Evolutionary conservation across 2,797 vertebrate species (phyloP), one percentile per base, ranked within the genome.

Genomic region (Poecilia velifera): DNA sequence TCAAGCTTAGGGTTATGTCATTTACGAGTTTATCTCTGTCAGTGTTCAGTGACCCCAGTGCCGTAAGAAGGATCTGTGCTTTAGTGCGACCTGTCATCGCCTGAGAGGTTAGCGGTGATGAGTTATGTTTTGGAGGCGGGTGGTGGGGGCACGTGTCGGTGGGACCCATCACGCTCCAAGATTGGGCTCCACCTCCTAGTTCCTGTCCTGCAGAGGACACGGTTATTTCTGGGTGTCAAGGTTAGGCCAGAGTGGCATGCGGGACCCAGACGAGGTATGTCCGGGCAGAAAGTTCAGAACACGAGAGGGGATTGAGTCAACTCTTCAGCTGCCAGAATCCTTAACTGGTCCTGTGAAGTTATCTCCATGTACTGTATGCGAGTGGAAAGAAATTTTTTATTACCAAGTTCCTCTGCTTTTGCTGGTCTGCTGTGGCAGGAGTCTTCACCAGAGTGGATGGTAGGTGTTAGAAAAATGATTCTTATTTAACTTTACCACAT

Each of bases 61-160:
- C 64, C 25, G 8, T 66, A 5, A 53, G 49, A 16, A 68, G 72
- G 31, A 74, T 81, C 91, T 88, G 87, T 78, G 71, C 77, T 89
- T 92, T 88, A 89, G 82, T 91, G 87, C 25, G 14, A 74, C 79
- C 87, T 95, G 94, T 96, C 93, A 91, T 80, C 94, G 51, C 94
- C 78, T 86, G 74, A 41, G 73, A 77, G 73, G 47, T 79, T 78
- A 41, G 73, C 78, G 64, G 76, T 81, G 86, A 88, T 87, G 86
- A 93, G 85, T 94, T 95, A 90, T 93, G 86, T 93, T 90, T 83
- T 87, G 90, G 88, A 73, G 74, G 53, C 22, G 12, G 80, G 73
- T 51, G 81, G 76, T 49, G 73, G 59, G 31, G 62, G 57, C 0
- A 3, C 4, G 36, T 0, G 3, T 20, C 16, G 31, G 16, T 36